These are phyloP conservation scores for Drosophila paracracens DNA, from an alignment of 2,888 invertebrate genomes.

Conservation along the genomic window DNA sequence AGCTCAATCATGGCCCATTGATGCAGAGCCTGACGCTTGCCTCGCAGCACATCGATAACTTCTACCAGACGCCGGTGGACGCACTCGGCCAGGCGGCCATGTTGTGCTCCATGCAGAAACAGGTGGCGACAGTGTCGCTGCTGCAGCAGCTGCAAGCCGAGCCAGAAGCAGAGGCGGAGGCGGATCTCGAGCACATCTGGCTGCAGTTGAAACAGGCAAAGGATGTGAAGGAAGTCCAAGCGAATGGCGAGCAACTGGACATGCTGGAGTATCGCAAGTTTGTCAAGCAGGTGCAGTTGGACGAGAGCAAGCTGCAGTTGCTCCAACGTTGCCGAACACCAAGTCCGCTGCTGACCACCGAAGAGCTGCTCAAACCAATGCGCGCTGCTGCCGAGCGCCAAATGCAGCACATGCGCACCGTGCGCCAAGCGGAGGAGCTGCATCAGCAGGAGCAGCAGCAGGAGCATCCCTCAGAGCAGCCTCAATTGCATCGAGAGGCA, in stretches of 20 bases:
- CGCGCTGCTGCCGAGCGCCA: constrained; percentile 76
- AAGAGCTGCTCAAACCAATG: constrained; percentile 74
- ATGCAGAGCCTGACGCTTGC: constrained; percentile 78
- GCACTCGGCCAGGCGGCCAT: constrained; percentile 67
- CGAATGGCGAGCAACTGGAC: constrained; percentile 28
- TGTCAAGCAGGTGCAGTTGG: constrained; percentile 60
- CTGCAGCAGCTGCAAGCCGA: constrained; percentile 51
- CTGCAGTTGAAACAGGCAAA: constrained; percentile 13
- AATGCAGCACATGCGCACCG: constrained; percentile 70
- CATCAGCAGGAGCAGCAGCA: constrained; percentile 50
- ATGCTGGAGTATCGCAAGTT: constrained; percentile 52
- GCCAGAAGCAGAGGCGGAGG: constrained; percentile 53
- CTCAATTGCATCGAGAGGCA: constrained; percentile 64
- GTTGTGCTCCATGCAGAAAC: constrained; percentile 59
- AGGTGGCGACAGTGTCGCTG: constrained; percentile 52
- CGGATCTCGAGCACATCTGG: constrained; percentile 60
- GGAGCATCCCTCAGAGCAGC: constrained; percentile 43
- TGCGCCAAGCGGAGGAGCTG: constrained; percentile 78
- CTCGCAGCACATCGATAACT: constrained; percentile 78
- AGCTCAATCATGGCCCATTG: constrained; percentile 73
- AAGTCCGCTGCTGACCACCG: constrained; percentile 70
- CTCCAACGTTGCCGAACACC: constrained; percentile 68
- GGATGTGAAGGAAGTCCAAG: not conserved
- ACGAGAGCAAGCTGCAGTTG: constrained; percentile 59
- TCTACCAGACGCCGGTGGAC: constrained; percentile 81